Conservation (phyloP, 2,797 vertebrate species). For the Halcyon smyrnensis region DNA sequence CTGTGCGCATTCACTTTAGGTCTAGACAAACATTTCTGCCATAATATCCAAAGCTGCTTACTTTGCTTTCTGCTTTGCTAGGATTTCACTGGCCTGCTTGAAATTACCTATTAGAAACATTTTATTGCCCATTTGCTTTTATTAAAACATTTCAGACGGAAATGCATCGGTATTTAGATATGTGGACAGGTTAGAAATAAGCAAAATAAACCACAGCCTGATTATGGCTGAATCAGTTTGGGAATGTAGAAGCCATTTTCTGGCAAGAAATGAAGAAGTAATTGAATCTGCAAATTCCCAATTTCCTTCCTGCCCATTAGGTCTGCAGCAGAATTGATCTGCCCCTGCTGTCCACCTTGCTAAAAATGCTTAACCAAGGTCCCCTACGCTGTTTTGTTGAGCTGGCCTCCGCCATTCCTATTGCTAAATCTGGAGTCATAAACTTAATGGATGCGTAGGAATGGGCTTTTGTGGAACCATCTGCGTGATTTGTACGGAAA, state of each 20-base stretch:
- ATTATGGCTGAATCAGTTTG: neutral
- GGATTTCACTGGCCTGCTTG: neutral
- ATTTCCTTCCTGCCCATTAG: neutral
- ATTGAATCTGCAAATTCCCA: neutral
- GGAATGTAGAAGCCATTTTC: neutral
- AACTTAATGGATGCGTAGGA: neutral
- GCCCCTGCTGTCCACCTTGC: neutral
- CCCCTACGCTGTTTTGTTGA: accelerated
- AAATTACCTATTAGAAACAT: neutral
- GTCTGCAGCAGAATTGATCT: neutral
- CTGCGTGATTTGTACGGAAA: neutral
- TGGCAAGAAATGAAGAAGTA: neutral
- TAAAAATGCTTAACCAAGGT: neutral
- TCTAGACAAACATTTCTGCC: neutral
- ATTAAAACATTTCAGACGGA: neutral
- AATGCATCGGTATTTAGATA: neutral
- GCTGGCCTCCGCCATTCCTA: accelerated
- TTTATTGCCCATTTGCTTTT: neutral
- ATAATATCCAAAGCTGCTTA: neutral
- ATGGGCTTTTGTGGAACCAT: neutral
- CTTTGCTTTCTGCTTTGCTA: neutral
- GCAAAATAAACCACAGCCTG: neutral
- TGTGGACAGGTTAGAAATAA: neutral
- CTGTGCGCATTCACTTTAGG: accelerated
- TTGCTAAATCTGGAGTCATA: neutral